Base-by-base conservation (phyloP, 2,113 vertebrate species). In the Carassius gibelio region DNA sequence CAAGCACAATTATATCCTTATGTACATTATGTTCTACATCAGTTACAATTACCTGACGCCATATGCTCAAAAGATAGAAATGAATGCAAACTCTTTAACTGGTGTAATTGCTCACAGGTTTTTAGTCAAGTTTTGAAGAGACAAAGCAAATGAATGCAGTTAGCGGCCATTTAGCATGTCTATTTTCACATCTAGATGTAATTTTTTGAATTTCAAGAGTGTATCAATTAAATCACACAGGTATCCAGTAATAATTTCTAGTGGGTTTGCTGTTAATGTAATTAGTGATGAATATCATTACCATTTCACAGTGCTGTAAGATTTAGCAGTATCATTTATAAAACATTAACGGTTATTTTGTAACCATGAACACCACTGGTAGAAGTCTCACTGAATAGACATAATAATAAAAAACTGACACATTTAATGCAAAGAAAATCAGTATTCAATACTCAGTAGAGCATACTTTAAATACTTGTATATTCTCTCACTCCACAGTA, bases 211-310 rank as follows among this genome's bases (percentile, higher is more conserved):
- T 21, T 38, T 71, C 8, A 10, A 42, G 34, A 71, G 34, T 0
- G 34, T 21, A 38, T 75, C n/a, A 64, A 66, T 77, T 57, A 66
- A 75, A 45, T 38, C 26, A 50, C 52, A 62, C 13, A 74, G 50
- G 69, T 75, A 30, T 71, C 62, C 76, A 55, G 79, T 55, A 45
- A 66, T 75, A 21, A 74, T 81, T 85, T 85, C 26, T 1, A 81
- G 30, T 66, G 57, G 36, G 69, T 21, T 62, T 75, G 59, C 52
- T 55, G 21, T 78, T 78, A 68, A 81, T 52, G 62, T 52, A 64
- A 64, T 36, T 81, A 26, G 57, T 64, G 17, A 75, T 55, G 48
- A 48, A 81, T 59, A 36, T 19, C 30, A 76, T 19, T n/a, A 57
- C n/a, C 7, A 59, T 26, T 84, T 84, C 59, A 38, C 75, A 69